phyloP scores from a whole-genome alignment of 2,888 invertebrate species.

The Spisula solida region DNA sequence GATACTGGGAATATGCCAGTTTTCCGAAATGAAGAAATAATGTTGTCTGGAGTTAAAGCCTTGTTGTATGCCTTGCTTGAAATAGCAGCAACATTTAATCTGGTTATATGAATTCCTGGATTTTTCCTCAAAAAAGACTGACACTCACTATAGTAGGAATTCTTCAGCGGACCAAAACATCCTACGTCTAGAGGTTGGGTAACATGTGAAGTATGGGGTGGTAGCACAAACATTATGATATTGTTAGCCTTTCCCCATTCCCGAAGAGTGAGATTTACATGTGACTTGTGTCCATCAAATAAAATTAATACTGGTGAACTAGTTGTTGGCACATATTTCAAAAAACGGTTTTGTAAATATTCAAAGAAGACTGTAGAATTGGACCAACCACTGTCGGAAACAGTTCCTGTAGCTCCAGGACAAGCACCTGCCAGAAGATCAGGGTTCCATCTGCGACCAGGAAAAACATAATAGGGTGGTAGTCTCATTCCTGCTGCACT shows the following conservation, averaged over 20 bases:
- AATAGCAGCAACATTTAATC: too few relatives aligned
- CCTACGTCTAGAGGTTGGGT: slow-evolving; percentile 54
- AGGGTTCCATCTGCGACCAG: slow-evolving; percentile 20
- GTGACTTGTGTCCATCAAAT: slow-evolving; percentile 60
- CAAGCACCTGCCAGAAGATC: slow-evolving; percentile 29
- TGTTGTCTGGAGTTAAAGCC: too few relatives aligned
- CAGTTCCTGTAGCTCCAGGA: slow-evolving; percentile 39
- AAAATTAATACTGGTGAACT: slow-evolving; percentile 33
- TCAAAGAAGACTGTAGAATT: slow-evolving; percentile 47
- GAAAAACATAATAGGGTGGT: slow-evolving; percentile 39
- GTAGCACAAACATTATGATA: neutral
- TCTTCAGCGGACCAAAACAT: slow-evolving; percentile 51
- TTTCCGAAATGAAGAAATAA: too few relatives aligned
- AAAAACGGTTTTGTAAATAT: slow-evolving; percentile 50
- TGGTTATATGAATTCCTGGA: slow-evolving; percentile 30
- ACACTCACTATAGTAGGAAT: slow-evolving; percentile 36
- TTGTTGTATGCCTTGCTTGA: too few relatives aligned
- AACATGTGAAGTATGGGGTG: neutral
- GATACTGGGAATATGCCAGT: too few relatives aligned
- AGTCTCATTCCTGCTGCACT: slow-evolving; percentile 51
- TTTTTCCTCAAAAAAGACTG: slow-evolving; percentile 31
- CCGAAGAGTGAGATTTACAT: slow-evolving; percentile 38
- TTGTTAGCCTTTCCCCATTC: slow-evolving; percentile 42
- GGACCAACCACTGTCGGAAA: slow-evolving; percentile 53
- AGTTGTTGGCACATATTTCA: slow-evolving; percentile 41